A percentile compares a stretch with the other conserved stretches of the same genome.
These are phyloP conservation scores for Oscheius sp. DNA, from an alignment of 1,140 invertebrate genomes.

Conservation along the genomic window DNA sequence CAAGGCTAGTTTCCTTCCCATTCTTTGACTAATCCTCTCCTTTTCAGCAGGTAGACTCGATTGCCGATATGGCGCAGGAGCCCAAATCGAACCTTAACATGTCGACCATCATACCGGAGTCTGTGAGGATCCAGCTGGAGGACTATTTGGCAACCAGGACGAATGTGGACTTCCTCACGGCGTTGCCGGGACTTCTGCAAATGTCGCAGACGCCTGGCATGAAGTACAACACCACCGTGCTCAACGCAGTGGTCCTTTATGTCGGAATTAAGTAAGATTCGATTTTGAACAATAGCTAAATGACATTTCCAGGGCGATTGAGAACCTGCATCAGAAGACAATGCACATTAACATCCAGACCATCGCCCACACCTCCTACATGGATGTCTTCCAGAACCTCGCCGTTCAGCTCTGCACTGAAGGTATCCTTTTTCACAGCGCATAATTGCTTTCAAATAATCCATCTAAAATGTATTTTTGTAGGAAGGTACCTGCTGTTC, in stretches of 20 bases:
- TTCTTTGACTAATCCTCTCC: neutral
- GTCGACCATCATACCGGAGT: constrained; percentile 30
- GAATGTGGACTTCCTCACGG: constrained; percentile 90
- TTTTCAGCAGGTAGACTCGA: constrained; percentile 84
- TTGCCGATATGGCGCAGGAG: constrained; percentile 76
- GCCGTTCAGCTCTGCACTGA: constrained; percentile 95
- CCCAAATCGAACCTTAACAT: constrained; percentile 85
- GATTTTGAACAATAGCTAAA: neutral
- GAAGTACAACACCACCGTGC: constrained; percentile 86
- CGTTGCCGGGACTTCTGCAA: constrained; percentile 84
- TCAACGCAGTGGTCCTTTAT: constrained; percentile 94
- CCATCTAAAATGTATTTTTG: constrained; percentile 43
- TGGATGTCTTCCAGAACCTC: constrained; percentile 99
- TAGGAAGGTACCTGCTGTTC: constrained; percentile 84
- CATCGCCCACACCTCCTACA: constrained; percentile 88
- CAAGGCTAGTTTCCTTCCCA: constrained; percentile 1
- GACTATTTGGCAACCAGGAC: constrained; percentile 89
- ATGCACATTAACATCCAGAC: constrained; percentile 89
- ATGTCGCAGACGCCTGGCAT: constrained; percentile 49
- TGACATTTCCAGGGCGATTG: constrained; percentile 74
- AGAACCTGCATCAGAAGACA: constrained; percentile 66
- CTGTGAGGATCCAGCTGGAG: constrained; percentile 75
- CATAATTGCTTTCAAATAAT: constrained; percentile 13
- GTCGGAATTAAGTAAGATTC: constrained; percentile 73
- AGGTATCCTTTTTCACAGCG: constrained; percentile 65